phyloP scores from a whole-genome alignment of 2,797 vertebrate genomes.

The Rhynchotus rufescens region DNA sequence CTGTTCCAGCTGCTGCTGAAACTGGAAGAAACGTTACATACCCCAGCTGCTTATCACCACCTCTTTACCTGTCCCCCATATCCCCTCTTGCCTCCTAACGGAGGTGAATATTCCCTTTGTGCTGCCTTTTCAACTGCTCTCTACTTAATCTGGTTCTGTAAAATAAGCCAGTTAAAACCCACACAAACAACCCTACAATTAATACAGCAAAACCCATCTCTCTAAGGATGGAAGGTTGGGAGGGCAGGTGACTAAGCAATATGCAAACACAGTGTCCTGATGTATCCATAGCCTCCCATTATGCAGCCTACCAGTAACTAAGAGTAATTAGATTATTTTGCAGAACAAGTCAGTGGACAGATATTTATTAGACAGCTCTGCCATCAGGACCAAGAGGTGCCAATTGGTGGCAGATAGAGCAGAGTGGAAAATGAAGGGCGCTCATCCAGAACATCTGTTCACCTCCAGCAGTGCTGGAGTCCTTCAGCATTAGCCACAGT shows the following conservation, averaged over 20 bases:
- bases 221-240: not conserved
- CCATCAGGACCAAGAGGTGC: not conserved
- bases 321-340: not conserved
- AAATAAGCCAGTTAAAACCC: not conserved
- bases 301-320: not conserved
- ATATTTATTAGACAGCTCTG: not conserved
- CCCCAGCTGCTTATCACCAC: not conserved
- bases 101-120: not conserved
- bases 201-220: not conserved
- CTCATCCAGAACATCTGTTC: not conserved
- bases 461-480: not conserved
- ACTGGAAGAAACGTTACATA: not conserved
- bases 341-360: not conserved
- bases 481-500: not conserved
- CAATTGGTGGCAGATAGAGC: not conserved
- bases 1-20: not conserved
- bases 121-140: not conserved
- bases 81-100: not conserved
- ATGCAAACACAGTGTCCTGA: not conserved
- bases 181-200: not conserved
- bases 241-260: not conserved
- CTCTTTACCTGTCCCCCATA: not conserved
- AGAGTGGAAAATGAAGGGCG: not conserved
- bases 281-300: not conserved
- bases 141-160: not conserved